Conservation (phyloP, 2,113 vertebrate genomes). For the Solenodon paradoxus region DNA sequence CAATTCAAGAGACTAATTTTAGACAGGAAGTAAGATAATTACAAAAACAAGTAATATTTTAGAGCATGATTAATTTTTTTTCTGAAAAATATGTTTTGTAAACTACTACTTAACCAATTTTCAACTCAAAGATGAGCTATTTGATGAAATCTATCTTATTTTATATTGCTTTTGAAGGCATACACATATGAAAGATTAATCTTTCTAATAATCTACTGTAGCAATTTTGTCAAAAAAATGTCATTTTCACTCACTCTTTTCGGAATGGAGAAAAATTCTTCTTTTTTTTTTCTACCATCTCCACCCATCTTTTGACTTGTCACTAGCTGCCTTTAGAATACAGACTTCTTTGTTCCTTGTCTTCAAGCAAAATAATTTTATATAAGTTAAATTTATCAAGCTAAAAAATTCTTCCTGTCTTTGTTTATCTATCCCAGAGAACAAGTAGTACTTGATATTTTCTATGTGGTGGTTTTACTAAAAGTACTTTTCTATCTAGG, state of each 20-base stretch:
- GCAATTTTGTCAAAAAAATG: conserved; percentile 55
- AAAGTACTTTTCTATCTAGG: background rate
- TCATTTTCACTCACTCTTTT: background rate
- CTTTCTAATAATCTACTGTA: conserved; percentile 66
- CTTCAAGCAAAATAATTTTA: conserved; percentile 7
- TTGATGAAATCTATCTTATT: conserved; percentile 69
- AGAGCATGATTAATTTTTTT: conserved; percentile 51
- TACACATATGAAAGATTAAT: conserved; percentile 72
- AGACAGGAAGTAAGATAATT: background rate
- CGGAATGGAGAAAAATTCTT: background rate
- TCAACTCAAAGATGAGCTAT: conserved; percentile 64
- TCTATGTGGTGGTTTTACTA: background rate
- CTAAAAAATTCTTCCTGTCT: background rate
- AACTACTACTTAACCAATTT: conserved; percentile 57
- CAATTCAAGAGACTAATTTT: background rate
- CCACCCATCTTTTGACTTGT: background rate
- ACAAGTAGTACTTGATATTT: background rate
- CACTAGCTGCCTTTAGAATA: background rate
- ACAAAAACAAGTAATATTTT: conserved; percentile 51
- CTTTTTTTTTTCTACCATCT: background rate
- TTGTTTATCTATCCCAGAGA: background rate
- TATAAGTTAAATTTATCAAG: background rate
- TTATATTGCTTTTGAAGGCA: conserved; percentile 68
- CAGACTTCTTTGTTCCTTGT: background rate
- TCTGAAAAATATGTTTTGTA: conserved; percentile 45